A percentile compares a stretch with the other conserved stretches of the same genome.
Evolutionary conservation across 2,113 vertebrate genomes (phyloP).

Genomic region (Callocephalon fimbriatum): DNA sequence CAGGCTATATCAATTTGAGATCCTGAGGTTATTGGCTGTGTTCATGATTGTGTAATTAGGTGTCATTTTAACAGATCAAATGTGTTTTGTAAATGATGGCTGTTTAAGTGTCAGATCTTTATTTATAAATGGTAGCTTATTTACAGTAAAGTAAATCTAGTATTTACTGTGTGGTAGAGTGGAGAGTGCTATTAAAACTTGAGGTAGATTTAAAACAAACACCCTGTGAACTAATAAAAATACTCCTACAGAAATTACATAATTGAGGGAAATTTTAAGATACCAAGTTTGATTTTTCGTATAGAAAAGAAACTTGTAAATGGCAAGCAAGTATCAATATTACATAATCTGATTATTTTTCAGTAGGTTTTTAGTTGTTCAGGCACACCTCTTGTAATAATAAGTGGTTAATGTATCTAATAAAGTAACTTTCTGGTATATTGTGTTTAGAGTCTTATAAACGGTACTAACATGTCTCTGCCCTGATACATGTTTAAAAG

Average conservation of each 20-base stretch:
- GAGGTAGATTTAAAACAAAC: neutral
- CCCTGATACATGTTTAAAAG: slow-evolving; percentile 67
- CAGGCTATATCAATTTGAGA: slow-evolving; percentile 52
- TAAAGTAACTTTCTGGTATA: slow-evolving; percentile 62
- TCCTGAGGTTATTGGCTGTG: slow-evolving; percentile 70
- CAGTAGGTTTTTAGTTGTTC: neutral
- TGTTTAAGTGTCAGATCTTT: slow-evolving; percentile 33
- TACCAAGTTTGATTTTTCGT: too few species aligned
- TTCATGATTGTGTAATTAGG: slow-evolving; percentile 72
- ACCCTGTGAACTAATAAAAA: neutral
- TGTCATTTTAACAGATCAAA: slow-evolving; percentile 75
- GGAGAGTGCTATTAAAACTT: neutral
- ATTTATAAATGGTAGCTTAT: slow-evolving; percentile 26
- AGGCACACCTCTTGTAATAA: neutral
- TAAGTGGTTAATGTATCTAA: slow-evolving; percentile 31
- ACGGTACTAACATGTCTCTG: neutral
- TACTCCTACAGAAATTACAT: neutral
- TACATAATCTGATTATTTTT: slow-evolving; percentile 11
- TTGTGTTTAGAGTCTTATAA: slow-evolving; percentile 33
- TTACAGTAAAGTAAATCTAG: neutral
- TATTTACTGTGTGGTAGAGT: neutral
- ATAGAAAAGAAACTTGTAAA: too few species aligned
- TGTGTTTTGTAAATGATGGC: slow-evolving; percentile 57
- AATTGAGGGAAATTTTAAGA: neutral
- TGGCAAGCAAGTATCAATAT: slow-evolving; percentile 11